Evolutionary conservation across 2,113 vertebrate species (phyloP).

Genomic region (Neogale vison): DNA sequence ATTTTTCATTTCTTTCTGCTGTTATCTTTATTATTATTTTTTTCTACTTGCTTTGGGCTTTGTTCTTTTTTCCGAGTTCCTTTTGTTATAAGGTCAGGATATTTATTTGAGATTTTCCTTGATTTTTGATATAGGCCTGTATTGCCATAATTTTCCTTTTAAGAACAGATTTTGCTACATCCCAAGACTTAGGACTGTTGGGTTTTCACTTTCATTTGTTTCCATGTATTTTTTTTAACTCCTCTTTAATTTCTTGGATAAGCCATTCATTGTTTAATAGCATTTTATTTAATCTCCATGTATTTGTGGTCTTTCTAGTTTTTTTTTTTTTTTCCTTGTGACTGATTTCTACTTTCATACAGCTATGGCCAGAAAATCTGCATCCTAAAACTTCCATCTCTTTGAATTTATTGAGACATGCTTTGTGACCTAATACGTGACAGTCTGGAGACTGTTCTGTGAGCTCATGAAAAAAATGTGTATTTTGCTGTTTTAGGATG

Average conservation of each 20-base stretch:
- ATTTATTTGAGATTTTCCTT: neutral
- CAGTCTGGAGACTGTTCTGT: neutral
- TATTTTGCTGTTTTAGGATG: no score
- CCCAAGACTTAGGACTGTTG: neutral
- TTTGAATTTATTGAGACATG: neutral
- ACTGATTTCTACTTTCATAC: neutral
- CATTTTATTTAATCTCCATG: no score
- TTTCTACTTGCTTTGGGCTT: neutral
- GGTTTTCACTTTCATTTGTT: neutral
- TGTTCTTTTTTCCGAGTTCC: neutral
- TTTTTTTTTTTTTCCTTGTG: neutral
- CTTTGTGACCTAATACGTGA: neutral
- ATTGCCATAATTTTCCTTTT: neutral
- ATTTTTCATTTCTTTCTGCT: neutral
- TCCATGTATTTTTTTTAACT: no score
- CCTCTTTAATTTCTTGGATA: no score
- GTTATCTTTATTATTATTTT: neutral
- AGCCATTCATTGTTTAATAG: no score
- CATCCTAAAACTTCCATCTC: neutral
- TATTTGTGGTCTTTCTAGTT: no score
- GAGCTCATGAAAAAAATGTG: neutral
- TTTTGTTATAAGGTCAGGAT: neutral
- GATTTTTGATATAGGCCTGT: neutral
- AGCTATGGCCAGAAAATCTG: neutral
- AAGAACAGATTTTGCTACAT: neutral